Evolutionary conservation across 2,888 invertebrate species (phyloP), one percentile per base, ranked within the genome.

Genomic region (Andrena flavipes): DNA sequence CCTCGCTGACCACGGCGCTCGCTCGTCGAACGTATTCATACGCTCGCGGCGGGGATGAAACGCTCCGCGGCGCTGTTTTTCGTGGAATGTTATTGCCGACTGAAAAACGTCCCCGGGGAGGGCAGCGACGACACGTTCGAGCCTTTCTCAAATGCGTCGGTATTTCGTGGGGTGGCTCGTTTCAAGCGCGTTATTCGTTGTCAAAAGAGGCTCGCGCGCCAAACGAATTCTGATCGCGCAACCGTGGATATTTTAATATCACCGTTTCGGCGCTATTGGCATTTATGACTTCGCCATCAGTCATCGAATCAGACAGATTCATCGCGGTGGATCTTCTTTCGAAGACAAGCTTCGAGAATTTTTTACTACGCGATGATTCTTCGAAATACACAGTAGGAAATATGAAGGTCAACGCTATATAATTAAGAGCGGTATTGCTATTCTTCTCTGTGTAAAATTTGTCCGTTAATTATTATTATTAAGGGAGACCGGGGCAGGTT

Each of bases 51-150:
- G 26, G 23, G 1, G 51, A 49, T 30, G 16, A 42, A 59, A n/a
- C 13, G 63, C 30, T 70, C 33, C 26, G 16, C 23, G 26, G 51
- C 30, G 63, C 35, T 67, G 78, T 67, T 56, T 79, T 63, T 42
- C 33, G 23, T n/a, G 77, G 69, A 79, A 76, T 79, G 63, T 69
- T 77, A 79, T 68, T 78, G 69, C 77, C 76, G 23, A 64, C 5
- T 76, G 77, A 64, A 79, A 77, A 76, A 56, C 64, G 59, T 48
- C 60, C 26, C 59, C 56, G n/a, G 54, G 33, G 13, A 59, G 56
- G 35, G 33, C 20, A 13, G 75, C 2, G 30, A 56, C 20, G 4
- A 26, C 48, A 59, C 75, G 56, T 64, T 74, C 75, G 56, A 59
- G 26, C 48, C 33, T 30, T 42, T 48, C 48, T 30, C 23, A 42